Evolutionary conservation across 2,113 vertebrate genomes (phyloP).

Genomic region (Todiramphus saurophagus): DNA sequence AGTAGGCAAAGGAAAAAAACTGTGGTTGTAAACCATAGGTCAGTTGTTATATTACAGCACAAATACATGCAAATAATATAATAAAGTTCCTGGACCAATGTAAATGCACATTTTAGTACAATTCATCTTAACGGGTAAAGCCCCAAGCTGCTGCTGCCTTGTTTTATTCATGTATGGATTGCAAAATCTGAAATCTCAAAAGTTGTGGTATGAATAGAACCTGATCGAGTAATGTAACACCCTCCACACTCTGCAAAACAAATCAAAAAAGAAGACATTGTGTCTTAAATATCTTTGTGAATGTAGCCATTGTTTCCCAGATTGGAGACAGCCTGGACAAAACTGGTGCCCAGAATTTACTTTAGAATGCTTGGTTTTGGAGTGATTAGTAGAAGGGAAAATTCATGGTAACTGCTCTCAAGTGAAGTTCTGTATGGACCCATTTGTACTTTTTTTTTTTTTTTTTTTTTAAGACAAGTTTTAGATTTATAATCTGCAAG

Average conservation of each 20-base stretch:
- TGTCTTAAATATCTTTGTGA: neutral
- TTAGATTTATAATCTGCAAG: neutral
- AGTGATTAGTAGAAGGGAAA: neutral
- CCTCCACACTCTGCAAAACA: too few species aligned
- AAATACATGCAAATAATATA: neutral
- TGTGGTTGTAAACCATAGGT: neutral
- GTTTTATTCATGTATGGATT: neutral
- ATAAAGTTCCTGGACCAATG: neutral
- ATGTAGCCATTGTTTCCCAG: neutral
- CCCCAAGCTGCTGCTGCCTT: neutral
- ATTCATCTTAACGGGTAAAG: neutral
- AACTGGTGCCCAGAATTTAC: neutral
- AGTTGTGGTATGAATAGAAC: neutral
- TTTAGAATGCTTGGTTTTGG: neutral
- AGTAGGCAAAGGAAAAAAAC: neutral
- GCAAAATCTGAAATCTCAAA: neutral
- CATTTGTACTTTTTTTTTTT: neutral
- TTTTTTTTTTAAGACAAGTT: neutral
- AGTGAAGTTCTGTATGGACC: neutral
- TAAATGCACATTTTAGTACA: neutral
- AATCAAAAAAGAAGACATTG: neutral
- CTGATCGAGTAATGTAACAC: neutral
- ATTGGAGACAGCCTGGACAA: neutral
- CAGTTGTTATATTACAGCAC: neutral
- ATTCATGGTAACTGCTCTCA: neutral